Conservation (phyloP, 2,888 invertebrate genomes). For the Opisthograptis luteolata region DNA sequence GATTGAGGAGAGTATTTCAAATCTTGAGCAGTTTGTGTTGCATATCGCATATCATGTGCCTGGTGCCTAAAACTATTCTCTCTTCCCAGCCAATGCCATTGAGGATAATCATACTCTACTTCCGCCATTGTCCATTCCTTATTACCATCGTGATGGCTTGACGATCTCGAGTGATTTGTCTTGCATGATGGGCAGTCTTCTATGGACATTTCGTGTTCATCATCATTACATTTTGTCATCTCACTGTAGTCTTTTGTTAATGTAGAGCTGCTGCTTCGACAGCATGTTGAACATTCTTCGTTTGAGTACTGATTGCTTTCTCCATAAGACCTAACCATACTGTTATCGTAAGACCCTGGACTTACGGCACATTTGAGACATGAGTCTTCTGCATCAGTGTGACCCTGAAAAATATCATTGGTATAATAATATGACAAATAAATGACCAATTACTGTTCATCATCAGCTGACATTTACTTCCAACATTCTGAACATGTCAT, state of each 20-base stretch:
- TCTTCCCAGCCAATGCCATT: constrained; percentile 79
- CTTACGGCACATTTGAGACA: constrained; percentile 83
- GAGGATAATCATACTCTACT: constrained; percentile 79
- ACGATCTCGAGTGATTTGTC: constrained; percentile 74
- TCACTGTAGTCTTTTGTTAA: constrained; percentile 79
- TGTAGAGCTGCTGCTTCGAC: constrained; percentile 76
- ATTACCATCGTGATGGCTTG: constrained; percentile 73
- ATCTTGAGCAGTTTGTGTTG: constrained; percentile 5
- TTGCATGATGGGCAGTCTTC: constrained; percentile 80
- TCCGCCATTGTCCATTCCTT: constrained; percentile 78
- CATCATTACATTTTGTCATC: constrained; percentile 79
- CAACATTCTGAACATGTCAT: no score
- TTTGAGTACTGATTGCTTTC: constrained; percentile 79
- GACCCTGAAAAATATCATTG: constrained; percentile 60
- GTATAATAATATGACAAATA: constrained; percentile 4
- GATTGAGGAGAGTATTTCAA: constrained; percentile 2
- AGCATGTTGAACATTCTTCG: constrained; percentile 79
- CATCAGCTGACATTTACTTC: no score
- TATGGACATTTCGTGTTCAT: constrained; percentile 72
- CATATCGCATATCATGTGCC: constrained; percentile 51
- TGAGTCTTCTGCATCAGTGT: constrained; percentile 80
- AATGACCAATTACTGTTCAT: no score
- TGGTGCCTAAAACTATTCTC: constrained; percentile 76
- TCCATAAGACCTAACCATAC: constrained; percentile 74
- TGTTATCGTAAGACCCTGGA: constrained; percentile 83